phyloP scores from a whole-genome alignment of 2,888 invertebrate genomes.

The Rhingia rostrata region DNA sequence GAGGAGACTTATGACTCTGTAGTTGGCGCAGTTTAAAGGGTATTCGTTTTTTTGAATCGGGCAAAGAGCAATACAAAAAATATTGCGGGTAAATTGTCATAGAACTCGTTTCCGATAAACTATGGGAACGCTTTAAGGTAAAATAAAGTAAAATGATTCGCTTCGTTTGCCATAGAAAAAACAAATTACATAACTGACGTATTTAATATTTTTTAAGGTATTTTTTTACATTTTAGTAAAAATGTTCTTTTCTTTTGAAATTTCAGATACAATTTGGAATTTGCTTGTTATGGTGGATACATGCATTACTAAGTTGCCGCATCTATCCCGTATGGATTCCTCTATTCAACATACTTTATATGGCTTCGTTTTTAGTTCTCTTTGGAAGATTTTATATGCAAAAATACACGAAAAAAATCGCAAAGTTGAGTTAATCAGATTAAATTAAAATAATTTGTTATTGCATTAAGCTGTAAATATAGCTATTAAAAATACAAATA shows the following conservation, averaged over 20 bases:
- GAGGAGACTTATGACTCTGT: no score
- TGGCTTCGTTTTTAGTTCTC: constrained; percentile 93
- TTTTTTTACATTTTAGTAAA: no score
- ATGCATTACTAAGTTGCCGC: constrained; percentile 91
- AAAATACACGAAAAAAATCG: constrained; percentile 67
- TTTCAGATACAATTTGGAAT: constrained; percentile 91
- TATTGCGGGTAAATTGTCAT: no score
- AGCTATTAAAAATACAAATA: background rate
- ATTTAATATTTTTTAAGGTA: no score
- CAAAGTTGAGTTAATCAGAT: background rate
- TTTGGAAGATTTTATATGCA: constrained; percentile 92
- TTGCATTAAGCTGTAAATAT: background rate
- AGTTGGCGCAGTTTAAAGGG: no score
- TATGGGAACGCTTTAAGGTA: no score
- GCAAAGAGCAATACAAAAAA: no score
- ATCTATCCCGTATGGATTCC: constrained; percentile 96
- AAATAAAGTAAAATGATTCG: no score
- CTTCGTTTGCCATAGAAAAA: no score
- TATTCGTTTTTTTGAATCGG: no score
- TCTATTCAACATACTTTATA: constrained; percentile 92
- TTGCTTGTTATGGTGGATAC: constrained; percentile 90
- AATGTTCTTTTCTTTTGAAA: constrained; percentile 31
- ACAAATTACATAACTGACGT: no score
- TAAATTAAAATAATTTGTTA: background rate
- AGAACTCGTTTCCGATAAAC: no score